Conservation (phyloP, 2,113 vertebrate species). For the Ranitomeya imitator region DNA sequence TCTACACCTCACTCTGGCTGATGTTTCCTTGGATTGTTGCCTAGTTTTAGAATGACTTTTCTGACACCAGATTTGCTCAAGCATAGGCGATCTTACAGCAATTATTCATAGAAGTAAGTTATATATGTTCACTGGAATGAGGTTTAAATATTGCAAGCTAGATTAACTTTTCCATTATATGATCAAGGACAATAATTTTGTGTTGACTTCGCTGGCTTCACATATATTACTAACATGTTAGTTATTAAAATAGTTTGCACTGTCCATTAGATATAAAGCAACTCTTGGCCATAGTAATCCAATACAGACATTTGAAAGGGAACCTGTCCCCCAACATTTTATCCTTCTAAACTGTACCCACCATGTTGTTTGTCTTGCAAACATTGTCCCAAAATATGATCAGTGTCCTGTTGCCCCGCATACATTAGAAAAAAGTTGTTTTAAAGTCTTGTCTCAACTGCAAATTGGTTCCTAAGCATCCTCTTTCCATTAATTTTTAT, state of each 20-base stretch:
- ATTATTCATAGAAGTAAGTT: slow-evolving; percentile 39
- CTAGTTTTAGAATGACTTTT: slow-evolving; percentile 34
- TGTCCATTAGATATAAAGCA: neutral
- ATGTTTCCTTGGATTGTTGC: slow-evolving; percentile 33
- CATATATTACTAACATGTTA: neutral
- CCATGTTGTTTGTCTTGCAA: too few species aligned
- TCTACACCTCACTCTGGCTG: neutral
- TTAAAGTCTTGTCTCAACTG: too few species aligned
- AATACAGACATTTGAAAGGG: neutral
- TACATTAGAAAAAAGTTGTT: too few species aligned
- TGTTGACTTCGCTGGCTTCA: neutral
- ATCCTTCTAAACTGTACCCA: too few species aligned
- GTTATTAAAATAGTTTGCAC: neutral
- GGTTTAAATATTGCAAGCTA: slow-evolving; percentile 18
- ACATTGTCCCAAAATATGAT: too few species aligned
- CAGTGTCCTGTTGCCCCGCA: too few species aligned
- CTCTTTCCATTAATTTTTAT: too few species aligned
- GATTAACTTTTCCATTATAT: slow-evolving; percentile 30
- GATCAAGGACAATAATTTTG: neutral
- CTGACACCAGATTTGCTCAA: slow-evolving; percentile 1
- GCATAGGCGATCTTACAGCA: slow-evolving; percentile 7
- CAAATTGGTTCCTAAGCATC: too few species aligned
- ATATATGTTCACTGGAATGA: slow-evolving; percentile 29
- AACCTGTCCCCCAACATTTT: too few species aligned
- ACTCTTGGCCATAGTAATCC: neutral